phyloP scores from a whole-genome alignment of 2,888 invertebrate genomes.

The Ophonus ardosiacus region DNA sequence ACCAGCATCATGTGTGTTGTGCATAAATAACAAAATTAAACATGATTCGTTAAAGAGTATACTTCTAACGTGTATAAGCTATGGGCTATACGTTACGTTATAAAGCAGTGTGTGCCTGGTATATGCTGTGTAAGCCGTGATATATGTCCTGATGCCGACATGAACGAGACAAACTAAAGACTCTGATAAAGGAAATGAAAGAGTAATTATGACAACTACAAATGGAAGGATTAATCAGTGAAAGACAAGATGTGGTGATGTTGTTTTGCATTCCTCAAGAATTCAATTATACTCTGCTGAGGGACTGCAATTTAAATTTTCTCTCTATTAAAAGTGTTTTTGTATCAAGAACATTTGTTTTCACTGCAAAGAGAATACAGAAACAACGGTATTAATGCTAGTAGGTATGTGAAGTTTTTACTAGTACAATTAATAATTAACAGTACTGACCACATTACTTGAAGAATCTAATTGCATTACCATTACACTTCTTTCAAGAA shows the following conservation, averaged over 20 bases:
- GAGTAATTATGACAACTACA: conserved; percentile 21
- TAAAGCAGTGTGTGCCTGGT: not conserved
- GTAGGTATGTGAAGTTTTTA: too few species aligned
- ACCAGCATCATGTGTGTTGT: not conserved
- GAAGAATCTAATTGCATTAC: too few species aligned
- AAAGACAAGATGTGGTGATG: not conserved
- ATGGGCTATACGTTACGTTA: not conserved
- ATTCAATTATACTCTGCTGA: not conserved
- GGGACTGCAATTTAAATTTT: not conserved
- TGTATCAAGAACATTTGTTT: not conserved
- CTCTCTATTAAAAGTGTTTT: not conserved
- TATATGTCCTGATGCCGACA: conserved; percentile 11
- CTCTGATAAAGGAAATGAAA: conserved; percentile 7
- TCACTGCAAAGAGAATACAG: not conserved
- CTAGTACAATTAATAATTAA: too few species aligned
- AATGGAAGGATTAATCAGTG: conserved; percentile 14
- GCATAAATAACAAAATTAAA: not conserved
- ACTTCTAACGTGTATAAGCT: not conserved
- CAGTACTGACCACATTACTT: too few species aligned
- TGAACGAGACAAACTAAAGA: conserved; percentile 10
- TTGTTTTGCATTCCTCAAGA: not conserved
- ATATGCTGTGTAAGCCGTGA: not conserved
- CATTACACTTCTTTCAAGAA: too few species aligned
- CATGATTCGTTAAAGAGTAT: not conserved
- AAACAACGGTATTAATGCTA: not conserved